phyloP scores from a whole-genome alignment of 2,113 vertebrate species.

The Hypocryptadius cinnamomeus region DNA sequence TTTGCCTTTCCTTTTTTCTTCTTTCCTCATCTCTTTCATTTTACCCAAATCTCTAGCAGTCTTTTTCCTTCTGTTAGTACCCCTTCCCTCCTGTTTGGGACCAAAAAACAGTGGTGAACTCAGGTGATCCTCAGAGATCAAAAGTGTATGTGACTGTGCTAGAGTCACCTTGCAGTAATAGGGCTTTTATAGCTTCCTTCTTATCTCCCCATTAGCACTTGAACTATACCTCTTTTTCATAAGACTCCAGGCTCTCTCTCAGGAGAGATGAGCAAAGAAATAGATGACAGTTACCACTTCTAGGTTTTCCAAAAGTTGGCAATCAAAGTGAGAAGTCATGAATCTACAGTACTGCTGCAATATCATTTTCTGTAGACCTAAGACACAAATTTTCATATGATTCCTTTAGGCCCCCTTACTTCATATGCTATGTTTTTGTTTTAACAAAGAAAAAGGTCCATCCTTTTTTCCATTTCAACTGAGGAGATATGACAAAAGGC shows the following conservation, averaged over 20 bases:
- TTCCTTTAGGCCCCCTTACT: slow-evolving; percentile 24
- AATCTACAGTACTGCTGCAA: slow-evolving; percentile 21
- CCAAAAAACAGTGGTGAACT: background rate
- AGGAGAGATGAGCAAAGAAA: background rate
- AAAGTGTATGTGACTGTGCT: background rate
- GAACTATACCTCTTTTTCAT: background rate
- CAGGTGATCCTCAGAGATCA: background rate
- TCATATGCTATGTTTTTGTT: slow-evolving; percentile 39
- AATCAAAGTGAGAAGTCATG: slow-evolving; percentile 53
- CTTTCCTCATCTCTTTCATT: background rate
- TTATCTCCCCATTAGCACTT: slow-evolving; percentile 8
- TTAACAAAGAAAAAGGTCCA: slow-evolving; percentile 58
- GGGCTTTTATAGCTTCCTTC: background rate
- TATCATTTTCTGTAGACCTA: slow-evolving; percentile 40
- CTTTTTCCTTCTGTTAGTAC: background rate
- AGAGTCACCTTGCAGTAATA: background rate
- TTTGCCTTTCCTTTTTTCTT: background rate
- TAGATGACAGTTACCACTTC: slow-evolving; percentile 14
- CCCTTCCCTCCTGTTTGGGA: background rate
- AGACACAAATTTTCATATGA: slow-evolving; percentile 30
- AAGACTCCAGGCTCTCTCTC: background rate
- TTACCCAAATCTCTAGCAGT: background rate
- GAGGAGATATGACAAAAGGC: slow-evolving; percentile 63
- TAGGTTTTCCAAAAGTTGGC: slow-evolving; percentile 31
- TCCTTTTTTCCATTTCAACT: slow-evolving; percentile 47